Evolutionary conservation across 2,797 vertebrate genomes (phyloP).

Genomic region (Novumbra hubbsi): DNA sequence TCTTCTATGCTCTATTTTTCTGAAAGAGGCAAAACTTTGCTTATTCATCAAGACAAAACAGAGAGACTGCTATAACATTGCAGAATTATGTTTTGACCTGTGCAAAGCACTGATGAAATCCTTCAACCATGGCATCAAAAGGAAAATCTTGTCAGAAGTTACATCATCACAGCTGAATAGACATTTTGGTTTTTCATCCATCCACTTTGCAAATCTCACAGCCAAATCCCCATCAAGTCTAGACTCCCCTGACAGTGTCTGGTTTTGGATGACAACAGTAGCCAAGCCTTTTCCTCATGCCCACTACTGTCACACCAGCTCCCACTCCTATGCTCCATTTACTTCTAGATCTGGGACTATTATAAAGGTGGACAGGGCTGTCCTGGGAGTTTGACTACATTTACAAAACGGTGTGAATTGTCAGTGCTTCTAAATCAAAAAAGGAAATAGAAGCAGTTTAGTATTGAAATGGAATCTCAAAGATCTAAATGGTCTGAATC

Average conservation of each 20-base stretch:
- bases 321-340: not conserved
- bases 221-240: not conserved
- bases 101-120: not conserved
- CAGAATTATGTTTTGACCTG: not conserved
- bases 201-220: not conserved
- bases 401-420: not conserved
- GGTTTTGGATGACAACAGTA: conserved; percentile 10
- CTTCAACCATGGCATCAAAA: not conserved
- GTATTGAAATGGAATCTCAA: not conserved
- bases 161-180: conserved; percentile 6
- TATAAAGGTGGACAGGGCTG: not conserved
- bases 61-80: not conserved
- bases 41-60: not conserved
- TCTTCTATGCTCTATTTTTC: not conserved
- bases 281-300: not conserved
- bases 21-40: not conserved
- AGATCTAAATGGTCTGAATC: no score
- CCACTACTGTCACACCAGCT: conserved; percentile 1
- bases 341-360: not conserved
- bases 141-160: not conserved
- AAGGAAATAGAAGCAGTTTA: not conserved
- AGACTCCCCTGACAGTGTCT: not conserved
- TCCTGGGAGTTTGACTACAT: not conserved
- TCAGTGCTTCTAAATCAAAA: not conserved
- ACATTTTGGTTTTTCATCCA: not conserved